phyloP scores from a whole-genome alignment of 2,797 vertebrate genomes.

The Brachyrhaphis roseni region DNA sequence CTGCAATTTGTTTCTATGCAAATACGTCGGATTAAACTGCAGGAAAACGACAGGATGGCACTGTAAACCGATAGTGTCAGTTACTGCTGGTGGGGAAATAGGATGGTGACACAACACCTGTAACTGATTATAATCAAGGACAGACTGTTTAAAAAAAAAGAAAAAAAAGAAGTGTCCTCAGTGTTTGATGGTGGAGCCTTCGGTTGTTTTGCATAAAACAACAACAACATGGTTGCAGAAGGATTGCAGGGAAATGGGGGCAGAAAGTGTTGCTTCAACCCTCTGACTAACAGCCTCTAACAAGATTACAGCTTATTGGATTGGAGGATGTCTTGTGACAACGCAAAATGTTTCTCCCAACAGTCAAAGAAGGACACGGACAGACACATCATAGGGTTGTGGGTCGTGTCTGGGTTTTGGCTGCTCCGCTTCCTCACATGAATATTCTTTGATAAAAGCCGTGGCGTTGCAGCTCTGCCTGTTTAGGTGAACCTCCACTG shows the following conservation, averaged over 20 bases:
- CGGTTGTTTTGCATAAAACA: neutral
- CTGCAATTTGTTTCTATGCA: slow-evolving; percentile 9
- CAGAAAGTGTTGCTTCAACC: slow-evolving; percentile 37
- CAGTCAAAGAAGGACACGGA: slow-evolving; percentile 24
- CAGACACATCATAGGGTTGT: neutral
- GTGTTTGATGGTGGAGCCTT: neutral
- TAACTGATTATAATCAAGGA: neutral
- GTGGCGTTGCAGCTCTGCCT: neutral
- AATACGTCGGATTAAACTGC: neutral
- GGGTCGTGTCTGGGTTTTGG: neutral
- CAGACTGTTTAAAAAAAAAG: neutral
- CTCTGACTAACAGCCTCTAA: slow-evolving; percentile 54
- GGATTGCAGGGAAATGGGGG: neutral
- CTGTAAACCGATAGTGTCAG: neutral
- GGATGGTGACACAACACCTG: neutral
- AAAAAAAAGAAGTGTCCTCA: neutral
- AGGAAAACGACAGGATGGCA: neutral
- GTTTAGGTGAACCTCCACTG: neutral
- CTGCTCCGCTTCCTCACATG: neutral
- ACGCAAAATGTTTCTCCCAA: slow-evolving; percentile 53
- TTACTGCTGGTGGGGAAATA: neutral
- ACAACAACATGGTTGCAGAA: neutral
- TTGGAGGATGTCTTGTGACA: slow-evolving; percentile 73
- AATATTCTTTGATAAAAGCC: neutral
- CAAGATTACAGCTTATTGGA: slow-evolving; percentile 79